Evolutionary conservation across 2,797 vertebrate genomes (phyloP), one percentile per base, ranked within the genome.

Genomic region (Gadopsis marmoratus): DNA sequence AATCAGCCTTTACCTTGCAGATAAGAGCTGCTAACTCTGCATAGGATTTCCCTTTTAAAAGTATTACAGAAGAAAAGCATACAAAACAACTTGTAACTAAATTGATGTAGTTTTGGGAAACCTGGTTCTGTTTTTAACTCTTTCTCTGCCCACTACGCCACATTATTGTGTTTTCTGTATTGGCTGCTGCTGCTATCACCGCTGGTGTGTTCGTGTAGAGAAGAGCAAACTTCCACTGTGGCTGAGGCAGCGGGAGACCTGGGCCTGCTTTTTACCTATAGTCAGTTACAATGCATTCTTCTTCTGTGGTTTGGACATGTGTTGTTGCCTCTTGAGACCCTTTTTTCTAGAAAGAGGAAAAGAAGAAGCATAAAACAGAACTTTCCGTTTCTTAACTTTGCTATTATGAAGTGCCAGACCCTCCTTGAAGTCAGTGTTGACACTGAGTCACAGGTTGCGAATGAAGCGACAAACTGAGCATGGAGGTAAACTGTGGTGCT

Each of bases 101-200:
- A 74, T 41, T 61, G 33, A 74, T 31, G 63, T 43, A 47, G 80
- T 92, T 94, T 92, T 91, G 88, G 90, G 91, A 91, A 90, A 91
- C 91, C 90, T 82, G 80, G 86, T 82, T 91, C 80, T 82, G 67
- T 88, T 91, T 88, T 71, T 23, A 92, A 85, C 71, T 86, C 80
- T 89, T 91, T 94, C 93, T 95, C 92, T 94, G 93, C 95, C 94
- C 94, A 92, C 93, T 91, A 95, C 77, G 93, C 94, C 93, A 94
- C 79, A 41, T 90, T 90, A 64, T 87, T 64, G 84, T 89, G 82
- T 89, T 86, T 88, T 84, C 81, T 91, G 91, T 88, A 81, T 89
- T 69, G 84, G 90, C 90, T 91, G 90, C 88, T 91, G 91, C 92
- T 93, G 88, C 89, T 90, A 84, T 87, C 89, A 89, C 89, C 37